These are phyloP conservation scores for Crossaster papposus DNA, from an alignment of 53 echinoderm and acorn worm genomes.

Conservation along the genomic window DNA sequence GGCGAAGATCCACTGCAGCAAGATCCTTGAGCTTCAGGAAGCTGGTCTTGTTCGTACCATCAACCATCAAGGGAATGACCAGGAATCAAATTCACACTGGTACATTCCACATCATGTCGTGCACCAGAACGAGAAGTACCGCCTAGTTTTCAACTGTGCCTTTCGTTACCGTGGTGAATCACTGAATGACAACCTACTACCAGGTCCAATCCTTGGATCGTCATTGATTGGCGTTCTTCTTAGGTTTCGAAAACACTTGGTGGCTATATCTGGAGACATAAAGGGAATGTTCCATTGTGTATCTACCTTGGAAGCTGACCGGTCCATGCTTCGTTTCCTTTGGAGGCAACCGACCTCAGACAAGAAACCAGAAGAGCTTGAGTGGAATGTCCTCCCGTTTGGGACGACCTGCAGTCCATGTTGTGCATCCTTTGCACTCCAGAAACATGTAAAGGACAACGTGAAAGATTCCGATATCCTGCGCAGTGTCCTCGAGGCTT, in stretches of 20 bases:
- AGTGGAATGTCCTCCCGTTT: slow-evolving; percentile 62
- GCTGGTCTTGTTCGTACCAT: slow-evolving; percentile 1
- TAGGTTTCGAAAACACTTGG: slow-evolving; percentile 5
- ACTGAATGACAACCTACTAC: slow-evolving; percentile 52
- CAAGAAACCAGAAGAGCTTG: slow-evolving; percentile 2
- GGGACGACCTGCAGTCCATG: slow-evolving; percentile 60
- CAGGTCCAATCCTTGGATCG: slow-evolving; percentile 55
- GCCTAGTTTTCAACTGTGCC: slow-evolving; percentile 67
- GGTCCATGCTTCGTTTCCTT: slow-evolving; percentile 14
- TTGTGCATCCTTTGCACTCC: slow-evolving; percentile 49
- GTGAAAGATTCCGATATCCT: slow-evolving; percentile 14
- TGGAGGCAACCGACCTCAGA: slow-evolving; percentile 8
- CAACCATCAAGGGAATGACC: neutral
- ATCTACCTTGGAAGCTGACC: neutral
- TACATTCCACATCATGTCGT: slow-evolving; percentile 65
- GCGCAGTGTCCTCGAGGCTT: neutral
- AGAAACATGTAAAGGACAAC: slow-evolving; percentile 48
- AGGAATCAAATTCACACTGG: slow-evolving; percentile 35
- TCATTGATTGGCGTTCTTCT: slow-evolving; percentile 19
- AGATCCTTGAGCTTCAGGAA: slow-evolving; percentile 3
- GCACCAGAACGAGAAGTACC: slow-evolving; percentile 28
- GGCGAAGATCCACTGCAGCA: neutral
- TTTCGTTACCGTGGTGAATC: slow-evolving; percentile 38
- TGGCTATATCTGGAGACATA: slow-evolving; percentile 15
- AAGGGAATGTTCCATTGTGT: slow-evolving; percentile 38